phyloP scores from a whole-genome alignment of 2,888 invertebrate species.

The Sphaerophoria taeniata region DNA sequence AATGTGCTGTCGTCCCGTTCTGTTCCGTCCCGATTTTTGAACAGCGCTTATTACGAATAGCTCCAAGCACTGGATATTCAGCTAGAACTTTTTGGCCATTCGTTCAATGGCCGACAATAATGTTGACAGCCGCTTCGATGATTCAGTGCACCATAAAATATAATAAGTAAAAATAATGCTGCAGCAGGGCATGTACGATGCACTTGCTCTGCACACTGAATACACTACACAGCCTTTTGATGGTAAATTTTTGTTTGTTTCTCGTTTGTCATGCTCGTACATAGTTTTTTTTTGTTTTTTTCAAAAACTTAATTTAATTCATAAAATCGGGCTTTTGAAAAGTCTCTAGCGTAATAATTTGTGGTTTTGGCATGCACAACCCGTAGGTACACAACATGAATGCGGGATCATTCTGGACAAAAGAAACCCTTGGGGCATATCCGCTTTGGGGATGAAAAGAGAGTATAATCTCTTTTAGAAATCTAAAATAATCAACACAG shows the following conservation, averaged over 20 bases:
- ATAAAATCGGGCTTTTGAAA: constrained; percentile 19
- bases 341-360: constrained; percentile 28
- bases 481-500: too few relatives aligned
- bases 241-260: constrained; percentile 3
- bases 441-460: too few relatives aligned
- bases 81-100: neutral
- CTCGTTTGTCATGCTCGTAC: neutral
- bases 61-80: neutral
- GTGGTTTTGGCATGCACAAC: constrained; percentile 22
- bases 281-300: neutral
- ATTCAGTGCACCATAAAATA: constrained; percentile 63
- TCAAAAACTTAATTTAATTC: constrained; percentile 26
- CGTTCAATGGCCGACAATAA: constrained; percentile 22
- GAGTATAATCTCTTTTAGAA: too few relatives aligned
- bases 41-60: neutral
- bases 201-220: neutral
- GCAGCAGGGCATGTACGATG: constrained; percentile 47
- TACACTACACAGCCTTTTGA: neutral
- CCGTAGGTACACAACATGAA: neutral
- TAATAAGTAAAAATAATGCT: constrained; percentile 65
- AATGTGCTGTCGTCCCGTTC: neutral
- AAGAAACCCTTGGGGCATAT: neutral
- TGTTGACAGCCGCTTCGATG: constrained; percentile 27
- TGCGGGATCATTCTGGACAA: neutral
- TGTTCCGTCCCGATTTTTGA: neutral